Percentiles rank a stretch among this genome's conserved stretches.
These are phyloP conservation scores for Pelobates cultripes DNA, from an alignment of 2,797 vertebrate genomes.

Conservation along the genomic window DNA sequence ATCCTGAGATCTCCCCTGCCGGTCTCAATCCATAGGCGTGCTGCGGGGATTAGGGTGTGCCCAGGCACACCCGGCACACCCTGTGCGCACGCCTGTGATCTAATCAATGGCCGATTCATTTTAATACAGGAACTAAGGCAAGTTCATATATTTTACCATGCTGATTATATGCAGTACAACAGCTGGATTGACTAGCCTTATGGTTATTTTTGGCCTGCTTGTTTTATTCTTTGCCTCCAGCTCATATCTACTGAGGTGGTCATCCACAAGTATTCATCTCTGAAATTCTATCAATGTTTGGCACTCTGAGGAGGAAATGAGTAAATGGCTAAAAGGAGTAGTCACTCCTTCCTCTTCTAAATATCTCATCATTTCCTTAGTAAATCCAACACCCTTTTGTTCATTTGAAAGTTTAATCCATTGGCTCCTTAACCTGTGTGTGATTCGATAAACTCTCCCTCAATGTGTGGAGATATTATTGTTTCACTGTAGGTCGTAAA, in stretches of 20 bases:
- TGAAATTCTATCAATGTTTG: conserved; percentile 26
- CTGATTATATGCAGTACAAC: no score
- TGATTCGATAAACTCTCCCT: background rate
- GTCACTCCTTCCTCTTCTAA: background rate
- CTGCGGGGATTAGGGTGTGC: no score
- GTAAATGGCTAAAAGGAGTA: conserved; percentile 27
- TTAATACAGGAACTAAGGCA: no score
- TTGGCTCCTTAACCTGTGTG: conserved; percentile 26
- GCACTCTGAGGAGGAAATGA: conserved; percentile 45
- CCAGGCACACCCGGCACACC: no score
- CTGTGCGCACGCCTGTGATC: no score
- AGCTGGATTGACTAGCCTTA: no score
- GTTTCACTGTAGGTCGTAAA: background rate
- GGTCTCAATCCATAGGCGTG: no score
- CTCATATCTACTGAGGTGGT: conserved; percentile 31
- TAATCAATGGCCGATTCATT: no score
- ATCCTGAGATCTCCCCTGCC: no score
- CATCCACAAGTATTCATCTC: conserved; percentile 40
- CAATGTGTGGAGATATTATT: background rate
- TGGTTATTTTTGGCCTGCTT: no score
- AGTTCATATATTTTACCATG: no score
- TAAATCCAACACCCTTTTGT: conserved; percentile 29
- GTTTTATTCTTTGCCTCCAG: background rate
- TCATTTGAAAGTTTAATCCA: conserved; percentile 22
- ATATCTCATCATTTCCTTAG: conserved; percentile 8